Conservation (phyloP, 30 jellyfish, hydroid and myxozoan species). For the Hydractinia echinata region DNA sequence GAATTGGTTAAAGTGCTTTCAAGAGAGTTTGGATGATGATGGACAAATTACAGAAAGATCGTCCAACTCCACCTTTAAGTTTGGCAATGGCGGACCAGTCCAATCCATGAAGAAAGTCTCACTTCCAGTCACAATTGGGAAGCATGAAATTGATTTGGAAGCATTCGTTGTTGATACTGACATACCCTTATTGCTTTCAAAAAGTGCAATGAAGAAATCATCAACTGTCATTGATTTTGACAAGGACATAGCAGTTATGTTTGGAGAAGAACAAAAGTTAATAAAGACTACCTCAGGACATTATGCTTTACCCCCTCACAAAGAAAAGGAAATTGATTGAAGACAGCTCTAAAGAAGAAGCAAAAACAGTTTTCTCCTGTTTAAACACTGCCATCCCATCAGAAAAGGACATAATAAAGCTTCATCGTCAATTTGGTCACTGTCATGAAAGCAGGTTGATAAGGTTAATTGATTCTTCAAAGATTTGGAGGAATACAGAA, state of each 20-base stretch:
- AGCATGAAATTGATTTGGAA: constrained; percentile 9
- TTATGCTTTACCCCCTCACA: no score
- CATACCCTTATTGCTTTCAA: constrained; percentile 35
- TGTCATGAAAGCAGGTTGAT: no score
- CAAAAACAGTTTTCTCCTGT: no score
- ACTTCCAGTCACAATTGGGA: constrained; percentile 35
- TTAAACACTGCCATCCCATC: no score
- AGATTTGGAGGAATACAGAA: no score
- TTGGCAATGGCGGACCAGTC: constrained; percentile 43
- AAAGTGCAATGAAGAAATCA: constrained; percentile 41
- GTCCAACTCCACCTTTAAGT: constrained; percentile 40
- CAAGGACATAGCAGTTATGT: constrained; percentile 27
- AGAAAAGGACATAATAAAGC: no score
- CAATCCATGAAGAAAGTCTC: constrained; percentile 11
- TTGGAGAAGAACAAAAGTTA: constrained; percentile 43
- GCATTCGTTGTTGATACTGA: constrained; percentile 38
- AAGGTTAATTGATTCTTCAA: no score
- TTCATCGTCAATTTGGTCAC: no score
- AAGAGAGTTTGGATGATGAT: constrained; percentile 26
- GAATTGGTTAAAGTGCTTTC: not conserved
- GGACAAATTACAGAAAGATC: constrained; percentile 17
- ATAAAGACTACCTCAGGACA: not conserved
- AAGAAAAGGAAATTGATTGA: no score
- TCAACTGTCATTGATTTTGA: constrained; percentile 34
- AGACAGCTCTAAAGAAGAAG: no score